Conservation (phyloP, 2,888 invertebrate species). For the Drosophila greeni region DNA sequence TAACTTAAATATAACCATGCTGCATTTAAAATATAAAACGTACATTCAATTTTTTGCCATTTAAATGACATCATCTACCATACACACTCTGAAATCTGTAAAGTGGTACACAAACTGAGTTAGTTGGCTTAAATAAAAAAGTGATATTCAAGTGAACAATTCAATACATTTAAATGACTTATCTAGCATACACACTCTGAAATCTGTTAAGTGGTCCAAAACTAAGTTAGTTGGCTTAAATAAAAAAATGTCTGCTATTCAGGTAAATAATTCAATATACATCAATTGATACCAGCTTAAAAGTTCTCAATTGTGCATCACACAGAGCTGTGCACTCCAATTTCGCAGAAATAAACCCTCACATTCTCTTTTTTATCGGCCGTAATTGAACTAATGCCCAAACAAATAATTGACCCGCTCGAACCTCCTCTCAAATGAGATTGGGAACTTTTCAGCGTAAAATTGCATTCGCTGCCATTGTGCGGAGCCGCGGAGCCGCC, state of each 20-base stretch:
- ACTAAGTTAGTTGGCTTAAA: too few species aligned
- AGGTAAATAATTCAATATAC: not conserved
- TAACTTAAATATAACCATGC: not conserved
- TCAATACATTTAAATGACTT: not conserved
- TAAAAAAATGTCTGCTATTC: too few species aligned
- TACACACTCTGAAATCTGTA: too few species aligned
- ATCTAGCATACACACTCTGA: too few species aligned
- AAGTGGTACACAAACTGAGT: too few species aligned
- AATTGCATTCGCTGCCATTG: constrained; percentile 58
- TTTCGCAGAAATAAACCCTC: not conserved
- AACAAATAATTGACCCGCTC: constrained; percentile 35
- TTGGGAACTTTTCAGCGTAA: constrained; percentile 61
- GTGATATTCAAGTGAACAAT: too few species aligned
- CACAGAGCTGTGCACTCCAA: not conserved
- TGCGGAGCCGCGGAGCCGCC: constrained; percentile 21
- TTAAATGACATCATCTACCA: not conserved
- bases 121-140: too few species aligned
- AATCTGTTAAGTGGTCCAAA: too few species aligned
- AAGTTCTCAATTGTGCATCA: constrained; percentile 1
- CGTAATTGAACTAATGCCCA: constrained; percentile 31
- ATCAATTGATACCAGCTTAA: not conserved
- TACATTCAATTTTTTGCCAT: not conserved
- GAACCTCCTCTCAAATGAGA: constrained; percentile 55
- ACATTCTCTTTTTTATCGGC: constrained; percentile 1
- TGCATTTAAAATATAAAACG: not conserved